These are phyloP conservation scores for Acleris literana DNA, from an alignment of 2,888 invertebrate genomes.

Conservation along the genomic window DNA sequence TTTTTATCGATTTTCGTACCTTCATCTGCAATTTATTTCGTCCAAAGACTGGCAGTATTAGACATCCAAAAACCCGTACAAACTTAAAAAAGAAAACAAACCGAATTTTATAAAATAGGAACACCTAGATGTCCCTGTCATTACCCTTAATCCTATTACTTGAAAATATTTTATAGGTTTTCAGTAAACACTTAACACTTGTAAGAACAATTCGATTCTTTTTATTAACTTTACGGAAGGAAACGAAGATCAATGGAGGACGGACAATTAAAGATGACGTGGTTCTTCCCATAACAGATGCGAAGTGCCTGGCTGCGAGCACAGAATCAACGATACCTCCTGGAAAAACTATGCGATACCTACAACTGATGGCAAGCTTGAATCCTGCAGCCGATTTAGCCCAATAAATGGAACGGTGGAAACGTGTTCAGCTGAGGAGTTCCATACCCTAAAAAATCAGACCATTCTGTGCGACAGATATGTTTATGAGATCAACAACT, in stretches of 20 bases:
- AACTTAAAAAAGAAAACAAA: too few relatives aligned
- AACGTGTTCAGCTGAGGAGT: constrained; percentile 61
- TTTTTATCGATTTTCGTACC: too few relatives aligned
- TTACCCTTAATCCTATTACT: too few relatives aligned
- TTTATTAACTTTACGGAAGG: too few relatives aligned
- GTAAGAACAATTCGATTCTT: too few relatives aligned
- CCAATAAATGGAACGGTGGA: constrained; percentile 48
- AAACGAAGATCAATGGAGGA: too few relatives aligned
- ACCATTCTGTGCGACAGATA: constrained; percentile 61
- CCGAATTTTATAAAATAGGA: too few relatives aligned
- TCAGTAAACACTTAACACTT: too few relatives aligned
- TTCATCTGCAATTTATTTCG: too few relatives aligned
- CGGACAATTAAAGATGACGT: not conserved
- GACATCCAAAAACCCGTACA: too few relatives aligned
- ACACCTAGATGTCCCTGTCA: not conserved
- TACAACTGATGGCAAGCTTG: constrained; percentile 49
- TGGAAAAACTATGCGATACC: constrained; percentile 72
- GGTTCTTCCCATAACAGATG: constrained; percentile 53
- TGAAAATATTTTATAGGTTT: too few relatives aligned
- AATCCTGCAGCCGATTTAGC: constrained; percentile 58
- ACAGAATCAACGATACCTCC: constrained; percentile 72
- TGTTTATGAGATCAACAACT: constrained; percentile 65
- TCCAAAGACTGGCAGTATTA: too few relatives aligned
- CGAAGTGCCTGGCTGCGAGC: constrained; percentile 68
- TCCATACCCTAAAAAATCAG: constrained; percentile 50